These are phyloP conservation scores for Mythimna impura DNA, from an alignment of 2,888 invertebrate species.

Conservation along the genomic window DNA sequence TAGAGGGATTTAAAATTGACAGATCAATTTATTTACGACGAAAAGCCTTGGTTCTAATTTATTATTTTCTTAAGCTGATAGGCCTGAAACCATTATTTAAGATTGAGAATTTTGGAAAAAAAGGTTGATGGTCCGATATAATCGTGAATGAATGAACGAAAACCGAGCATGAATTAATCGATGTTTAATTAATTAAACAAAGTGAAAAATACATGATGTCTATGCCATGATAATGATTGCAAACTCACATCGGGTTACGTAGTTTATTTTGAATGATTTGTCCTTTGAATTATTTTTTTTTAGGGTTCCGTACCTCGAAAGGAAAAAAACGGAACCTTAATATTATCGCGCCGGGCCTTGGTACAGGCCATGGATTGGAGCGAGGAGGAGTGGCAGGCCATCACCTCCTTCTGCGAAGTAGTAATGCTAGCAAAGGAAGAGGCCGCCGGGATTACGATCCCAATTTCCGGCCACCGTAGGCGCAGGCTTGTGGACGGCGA, in stretches of 20 bases:
- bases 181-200: not conserved
- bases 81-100: constrained; percentile 31
- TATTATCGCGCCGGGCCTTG: too few relatives aligned
- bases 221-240: not conserved
- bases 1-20: constrained; percentile 46
- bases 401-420: too few relatives aligned
- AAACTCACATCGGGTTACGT: not conserved
- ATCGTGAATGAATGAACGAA: not conserved
- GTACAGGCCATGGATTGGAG: too few relatives aligned
- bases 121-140: constrained; percentile 4
- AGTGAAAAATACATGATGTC: not conserved
- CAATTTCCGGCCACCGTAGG: too few relatives aligned
- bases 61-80: constrained; percentile 43
- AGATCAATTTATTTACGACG: constrained; percentile 56
- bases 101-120: not conserved
- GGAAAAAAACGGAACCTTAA: too few relatives aligned
- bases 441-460: too few relatives aligned
- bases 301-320: too few relatives aligned
- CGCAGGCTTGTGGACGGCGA: too few relatives aligned
- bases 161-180: not conserved
- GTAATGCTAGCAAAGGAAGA: too few relatives aligned
- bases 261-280: too few relatives aligned
- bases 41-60: constrained; percentile 55
- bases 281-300: too few relatives aligned
- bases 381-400: too few relatives aligned